Evolutionary conservation across 2,888 invertebrate genomes (phyloP), one percentile per base, ranked within the genome.

Genomic region (Drosophila meridiana): DNA sequence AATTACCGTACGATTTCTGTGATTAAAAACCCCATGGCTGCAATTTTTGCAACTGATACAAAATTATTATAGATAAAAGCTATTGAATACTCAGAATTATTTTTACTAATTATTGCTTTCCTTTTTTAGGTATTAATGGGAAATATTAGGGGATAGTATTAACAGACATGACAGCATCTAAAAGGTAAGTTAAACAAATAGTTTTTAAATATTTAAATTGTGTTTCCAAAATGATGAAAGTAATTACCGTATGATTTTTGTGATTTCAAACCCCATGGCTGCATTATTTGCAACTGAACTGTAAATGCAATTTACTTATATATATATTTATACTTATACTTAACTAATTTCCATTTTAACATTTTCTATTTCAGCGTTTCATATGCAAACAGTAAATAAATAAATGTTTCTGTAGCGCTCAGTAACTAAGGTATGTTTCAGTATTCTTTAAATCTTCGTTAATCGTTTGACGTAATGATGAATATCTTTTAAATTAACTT

Each of bases 1-100:
- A 85, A 87, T 87, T 87, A 87, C 87, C 84, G 87, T 87, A 78
- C 61, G 84, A 85, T 68, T 48, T 80, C 64, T 45, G 57, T 85
- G 84, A 82, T 80, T 78, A 72, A 62, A 84, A 52, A 78, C 71
- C 50, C 53, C 34, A 85, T 72, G 84, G 84, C 84, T 87, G 84
- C 84, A 84, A 73, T 69, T 75, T 61, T 84, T 87, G 82, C 80
- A 84, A 80, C 87, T 87, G 87, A 85, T 67, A 3, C 26, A 34
- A 14, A 20, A 26, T 38, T 4, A 0, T 34, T 30, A 2, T 2
- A 42, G 4, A 34, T 4, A 7, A 2, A 28, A 48, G 42, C 20
- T 28, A 0, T 32, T 14, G 0, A 6, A 5, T 40, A 0, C 7
- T 3, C 14, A n/a, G 3, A 42, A 34, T 8, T 4, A 4, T 0